These are phyloP conservation scores for Probaryconus sp. DNA, from an alignment of 1,140 invertebrate species.

Conservation along the genomic window DNA sequence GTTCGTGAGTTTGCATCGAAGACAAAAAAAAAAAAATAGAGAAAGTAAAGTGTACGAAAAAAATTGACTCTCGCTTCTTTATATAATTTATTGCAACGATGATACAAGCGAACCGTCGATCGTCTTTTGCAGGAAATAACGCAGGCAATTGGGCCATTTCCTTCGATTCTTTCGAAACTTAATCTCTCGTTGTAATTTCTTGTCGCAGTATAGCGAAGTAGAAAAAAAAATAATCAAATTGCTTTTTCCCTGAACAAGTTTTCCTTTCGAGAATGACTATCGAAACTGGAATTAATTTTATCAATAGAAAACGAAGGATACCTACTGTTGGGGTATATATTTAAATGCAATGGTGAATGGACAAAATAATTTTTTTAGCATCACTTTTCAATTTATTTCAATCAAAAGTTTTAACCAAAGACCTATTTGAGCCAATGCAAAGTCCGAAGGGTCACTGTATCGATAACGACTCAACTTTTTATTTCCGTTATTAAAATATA, in stretches of 20 bases:
- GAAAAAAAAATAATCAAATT: constrained; percentile 23
- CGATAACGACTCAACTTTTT: constrained; percentile 35
- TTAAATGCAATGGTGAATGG: neutral
- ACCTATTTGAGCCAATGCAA: constrained; percentile 31
- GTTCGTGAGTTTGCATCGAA: neutral
- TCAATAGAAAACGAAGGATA: neutral
- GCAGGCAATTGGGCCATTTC: constrained; percentile 55
- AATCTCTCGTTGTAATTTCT: constrained; percentile 55
- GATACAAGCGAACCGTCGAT: constrained; percentile 16
- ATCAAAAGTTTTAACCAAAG: constrained; percentile 29
- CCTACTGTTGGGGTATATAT: constrained; percentile 4
- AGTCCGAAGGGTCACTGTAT: constrained; percentile 47
- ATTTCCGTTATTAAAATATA: constrained; percentile 37
- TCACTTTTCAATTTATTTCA: constrained; percentile 44
- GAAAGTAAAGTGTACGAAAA: too few species aligned
- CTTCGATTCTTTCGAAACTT: constrained; percentile 57
- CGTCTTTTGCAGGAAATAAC: constrained; percentile 54
- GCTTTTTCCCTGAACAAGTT: constrained; percentile 13
- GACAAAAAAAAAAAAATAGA: neutral
- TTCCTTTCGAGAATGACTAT: constrained; percentile 28
- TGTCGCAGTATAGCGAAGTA: constrained; percentile 24
- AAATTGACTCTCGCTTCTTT: neutral
- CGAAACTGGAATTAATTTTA: constrained; percentile 40
- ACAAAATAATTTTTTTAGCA: constrained; percentile 18
- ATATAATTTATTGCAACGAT: constrained; percentile 14